Percentiles rank a stretch among this genome's conserved stretches.
Evolutionary conservation across 1,140 invertebrate species (phyloP).

Genomic region (Trichonephila clavipes): DNA sequence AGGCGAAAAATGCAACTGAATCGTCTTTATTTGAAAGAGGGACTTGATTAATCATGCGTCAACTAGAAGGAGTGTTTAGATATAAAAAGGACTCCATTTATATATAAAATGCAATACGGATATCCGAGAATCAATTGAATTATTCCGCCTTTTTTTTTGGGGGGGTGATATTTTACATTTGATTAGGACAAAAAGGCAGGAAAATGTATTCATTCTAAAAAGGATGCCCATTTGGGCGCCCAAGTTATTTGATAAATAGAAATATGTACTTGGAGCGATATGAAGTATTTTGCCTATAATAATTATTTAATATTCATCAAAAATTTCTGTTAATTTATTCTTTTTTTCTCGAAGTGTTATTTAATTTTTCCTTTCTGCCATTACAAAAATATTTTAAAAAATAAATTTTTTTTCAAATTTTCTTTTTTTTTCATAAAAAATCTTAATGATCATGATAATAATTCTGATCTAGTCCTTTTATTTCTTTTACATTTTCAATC

Average conservation of each 20-base stretch:
- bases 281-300: too few species aligned
- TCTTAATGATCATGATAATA: too few species aligned
- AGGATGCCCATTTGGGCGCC: background rate
- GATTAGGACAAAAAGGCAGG: background rate
- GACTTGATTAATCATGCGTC: background rate
- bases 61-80: background rate
- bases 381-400: too few species aligned
- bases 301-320: too few species aligned
- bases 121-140: background rate
- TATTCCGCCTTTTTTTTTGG: background rate
- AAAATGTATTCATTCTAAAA: background rate
- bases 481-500: too few species aligned
- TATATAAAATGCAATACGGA: background rate
- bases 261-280: too few species aligned
- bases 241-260: background rate
- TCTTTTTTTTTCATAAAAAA: too few species aligned
- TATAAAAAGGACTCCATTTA: background rate
- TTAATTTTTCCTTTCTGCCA: too few species aligned
- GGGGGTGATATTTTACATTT: background rate
- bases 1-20: background rate
- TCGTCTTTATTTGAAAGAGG: background rate
- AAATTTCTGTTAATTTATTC: too few species aligned
- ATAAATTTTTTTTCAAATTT: too few species aligned
- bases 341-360: too few species aligned
- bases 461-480: too few species aligned